Evolutionary conservation across 1,140 invertebrate genomes (phyloP).

Genomic region (Phenacoccus solenopsis): DNA sequence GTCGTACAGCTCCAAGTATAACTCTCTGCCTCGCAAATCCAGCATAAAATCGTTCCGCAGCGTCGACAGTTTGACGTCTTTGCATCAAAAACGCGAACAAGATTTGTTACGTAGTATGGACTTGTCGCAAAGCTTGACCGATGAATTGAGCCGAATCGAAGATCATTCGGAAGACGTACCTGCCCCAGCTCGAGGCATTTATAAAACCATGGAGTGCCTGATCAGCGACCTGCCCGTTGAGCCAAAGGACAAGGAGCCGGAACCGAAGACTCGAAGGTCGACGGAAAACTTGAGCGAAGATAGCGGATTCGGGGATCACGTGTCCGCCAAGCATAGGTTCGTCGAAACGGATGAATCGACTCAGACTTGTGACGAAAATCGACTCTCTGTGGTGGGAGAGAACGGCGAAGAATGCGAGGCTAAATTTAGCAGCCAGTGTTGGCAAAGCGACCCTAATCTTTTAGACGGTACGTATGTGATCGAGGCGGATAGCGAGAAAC

Average conservation of each 20-base stretch:
- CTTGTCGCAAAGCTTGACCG: conserved; percentile 27
- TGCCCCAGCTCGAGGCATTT: conserved; percentile 23
- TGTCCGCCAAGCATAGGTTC: conserved; percentile 24
- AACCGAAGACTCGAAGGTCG: conserved; percentile 37
- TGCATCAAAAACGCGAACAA: conserved; percentile 20
- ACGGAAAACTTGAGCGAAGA: conserved; percentile 60
- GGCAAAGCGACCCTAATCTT: conserved; percentile 30
- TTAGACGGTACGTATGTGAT: conserved; percentile 22
- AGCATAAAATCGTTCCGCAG: conserved; percentile 30
- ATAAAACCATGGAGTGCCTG: conserved; percentile 30
- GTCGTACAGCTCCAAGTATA: conserved; percentile 7
- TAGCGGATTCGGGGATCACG: conserved; percentile 54
- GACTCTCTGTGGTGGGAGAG: conserved; percentile 3
- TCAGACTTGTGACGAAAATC: neutral
- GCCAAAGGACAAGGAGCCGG: conserved; percentile 23
- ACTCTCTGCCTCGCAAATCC: neutral
- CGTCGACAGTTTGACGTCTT: conserved; percentile 36
- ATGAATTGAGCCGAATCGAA: conserved; percentile 22
- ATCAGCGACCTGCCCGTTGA: conserved; percentile 25
- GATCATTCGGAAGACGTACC: conserved; percentile 20
- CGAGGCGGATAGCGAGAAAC: neutral
- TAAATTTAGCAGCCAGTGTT: conserved; percentile 28
- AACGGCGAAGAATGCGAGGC: conserved; percentile 23
- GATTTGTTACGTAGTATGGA: conserved; percentile 24
- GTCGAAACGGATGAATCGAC: neutral